Evolutionary conservation across 2,797 vertebrate genomes (phyloP).

Genomic region (Hirundo rustica): DNA sequence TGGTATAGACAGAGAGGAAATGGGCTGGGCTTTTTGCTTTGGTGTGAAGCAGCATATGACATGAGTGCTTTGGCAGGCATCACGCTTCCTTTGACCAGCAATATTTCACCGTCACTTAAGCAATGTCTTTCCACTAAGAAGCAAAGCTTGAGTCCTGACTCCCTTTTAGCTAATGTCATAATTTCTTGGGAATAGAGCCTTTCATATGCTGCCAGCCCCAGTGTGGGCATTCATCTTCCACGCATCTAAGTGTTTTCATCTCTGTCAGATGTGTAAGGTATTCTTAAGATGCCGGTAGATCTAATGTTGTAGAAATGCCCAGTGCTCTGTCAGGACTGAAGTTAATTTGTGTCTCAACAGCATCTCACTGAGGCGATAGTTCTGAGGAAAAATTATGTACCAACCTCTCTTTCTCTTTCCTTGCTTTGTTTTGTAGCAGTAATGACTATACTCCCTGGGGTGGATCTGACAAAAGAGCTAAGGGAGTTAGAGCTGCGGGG

Average conservation of each 20-base stretch:
- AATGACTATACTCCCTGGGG: not conserved
- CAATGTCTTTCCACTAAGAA: not conserved
- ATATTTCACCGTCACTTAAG: not conserved
- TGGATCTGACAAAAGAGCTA: not conserved
- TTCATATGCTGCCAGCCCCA: not conserved
- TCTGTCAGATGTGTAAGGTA: not conserved
- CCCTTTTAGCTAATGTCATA: not conserved
- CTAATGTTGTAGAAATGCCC: not conserved
- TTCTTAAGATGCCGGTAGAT: not conserved
- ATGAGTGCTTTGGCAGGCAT: not conserved
- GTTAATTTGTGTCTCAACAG: not conserved
- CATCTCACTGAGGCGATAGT: not conserved
- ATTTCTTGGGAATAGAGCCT: not conserved
- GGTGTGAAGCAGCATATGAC: not conserved
- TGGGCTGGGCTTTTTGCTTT: not conserved
- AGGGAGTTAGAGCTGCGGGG: not conserved
- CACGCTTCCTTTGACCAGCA: not conserved
- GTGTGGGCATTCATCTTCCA: not conserved
- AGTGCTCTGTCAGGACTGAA: not conserved
- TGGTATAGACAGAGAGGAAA: not conserved
- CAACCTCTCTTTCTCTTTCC: not conserved
- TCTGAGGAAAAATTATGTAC: not conserved
- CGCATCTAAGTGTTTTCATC: not conserved
- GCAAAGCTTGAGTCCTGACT: not conserved
- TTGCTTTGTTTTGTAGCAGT: not conserved